A percentile compares a stretch with the other conserved stretches of the same genome.
Evolutionary conservation across 2,797 vertebrate genomes (phyloP).

Genomic region (Heterohyrax brucei): DNA sequence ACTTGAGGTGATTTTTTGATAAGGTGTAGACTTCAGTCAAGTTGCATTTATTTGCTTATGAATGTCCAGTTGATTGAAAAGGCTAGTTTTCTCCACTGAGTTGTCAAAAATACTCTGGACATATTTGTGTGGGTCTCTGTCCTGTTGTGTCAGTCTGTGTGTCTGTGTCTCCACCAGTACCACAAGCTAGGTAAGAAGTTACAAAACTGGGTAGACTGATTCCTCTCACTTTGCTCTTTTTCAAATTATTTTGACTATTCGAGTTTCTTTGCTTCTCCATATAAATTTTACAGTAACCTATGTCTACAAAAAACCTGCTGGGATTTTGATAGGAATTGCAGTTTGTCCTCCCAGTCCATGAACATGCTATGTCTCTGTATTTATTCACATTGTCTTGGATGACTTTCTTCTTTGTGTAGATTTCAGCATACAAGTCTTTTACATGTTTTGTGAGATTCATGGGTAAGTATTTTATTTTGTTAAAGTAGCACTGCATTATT

Average conservation of each 20-base stretch:
- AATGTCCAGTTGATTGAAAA: not conserved
- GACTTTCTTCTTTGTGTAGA: not conserved
- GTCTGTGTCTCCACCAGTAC: not conserved
- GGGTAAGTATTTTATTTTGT: not conserved
- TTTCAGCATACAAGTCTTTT: not conserved
- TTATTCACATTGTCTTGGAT: not conserved
- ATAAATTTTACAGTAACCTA: not conserved
- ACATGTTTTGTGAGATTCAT: not conserved
- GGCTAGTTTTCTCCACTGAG: accelerated
- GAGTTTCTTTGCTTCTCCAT: not conserved
- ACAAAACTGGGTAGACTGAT: not conserved
- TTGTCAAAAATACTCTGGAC: not conserved
- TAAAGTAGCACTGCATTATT: not conserved
- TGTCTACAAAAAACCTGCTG: not conserved
- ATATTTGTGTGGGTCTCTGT: not conserved
- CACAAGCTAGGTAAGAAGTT: accelerated
- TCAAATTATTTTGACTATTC: not conserved
- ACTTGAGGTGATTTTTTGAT: not conserved
- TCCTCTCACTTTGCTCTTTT: not conserved
- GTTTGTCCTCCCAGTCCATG: too few relatives aligned
- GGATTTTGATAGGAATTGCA: not conserved
- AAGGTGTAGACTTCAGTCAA: not conserved
- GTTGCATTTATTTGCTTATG: accelerated
- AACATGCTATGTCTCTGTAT: not conserved
- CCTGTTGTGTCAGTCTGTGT: not conserved